A percentile compares a stretch with the other conserved stretches of the same genome.
Conservation (phyloP, 1,140 invertebrate species). For the Diprion similis region DNA sequence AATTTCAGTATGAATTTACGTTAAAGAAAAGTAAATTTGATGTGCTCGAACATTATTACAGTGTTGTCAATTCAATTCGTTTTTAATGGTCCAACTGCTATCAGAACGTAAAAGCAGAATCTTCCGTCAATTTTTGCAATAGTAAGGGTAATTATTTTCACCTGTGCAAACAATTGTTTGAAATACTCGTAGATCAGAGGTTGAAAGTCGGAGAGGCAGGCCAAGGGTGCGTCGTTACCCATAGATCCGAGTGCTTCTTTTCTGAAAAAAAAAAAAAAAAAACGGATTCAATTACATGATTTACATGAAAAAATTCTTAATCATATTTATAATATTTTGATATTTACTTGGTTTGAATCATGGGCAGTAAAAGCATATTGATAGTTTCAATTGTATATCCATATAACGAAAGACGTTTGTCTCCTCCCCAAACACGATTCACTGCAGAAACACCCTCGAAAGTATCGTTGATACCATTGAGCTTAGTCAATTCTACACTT, state of each 20-base stretch:
- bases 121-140: not conserved
- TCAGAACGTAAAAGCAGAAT: not conserved
- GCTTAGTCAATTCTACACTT: constrained; percentile 4
- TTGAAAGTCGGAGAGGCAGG: constrained; percentile 94
- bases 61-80: not conserved
- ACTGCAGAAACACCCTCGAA: constrained; percentile 50
- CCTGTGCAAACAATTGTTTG: constrained; percentile 99
- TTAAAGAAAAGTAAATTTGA: constrained; percentile 6
- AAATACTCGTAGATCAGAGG: constrained; percentile 97
- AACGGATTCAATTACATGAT: not conserved
- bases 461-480: constrained; percentile 36
- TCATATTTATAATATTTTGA: constrained; percentile 28
- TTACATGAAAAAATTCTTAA: constrained; percentile 21
- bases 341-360: constrained; percentile 94
- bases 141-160: constrained; percentile 35
- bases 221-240: constrained; percentile 98
- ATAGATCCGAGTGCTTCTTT: constrained; percentile 99
- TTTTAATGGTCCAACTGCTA: not conserved
- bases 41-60: not conserved
- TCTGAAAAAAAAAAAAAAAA: constrained; percentile 61
- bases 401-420: constrained; percentile 89
- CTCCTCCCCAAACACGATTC: constrained; percentile 70
- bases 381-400: constrained; percentile 96
- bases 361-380: constrained; percentile 91
- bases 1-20: constrained; percentile 9